These are phyloP conservation scores for Magallana gigas DNA, from an alignment of 1,140 invertebrate genomes.

Conservation along the genomic window DNA sequence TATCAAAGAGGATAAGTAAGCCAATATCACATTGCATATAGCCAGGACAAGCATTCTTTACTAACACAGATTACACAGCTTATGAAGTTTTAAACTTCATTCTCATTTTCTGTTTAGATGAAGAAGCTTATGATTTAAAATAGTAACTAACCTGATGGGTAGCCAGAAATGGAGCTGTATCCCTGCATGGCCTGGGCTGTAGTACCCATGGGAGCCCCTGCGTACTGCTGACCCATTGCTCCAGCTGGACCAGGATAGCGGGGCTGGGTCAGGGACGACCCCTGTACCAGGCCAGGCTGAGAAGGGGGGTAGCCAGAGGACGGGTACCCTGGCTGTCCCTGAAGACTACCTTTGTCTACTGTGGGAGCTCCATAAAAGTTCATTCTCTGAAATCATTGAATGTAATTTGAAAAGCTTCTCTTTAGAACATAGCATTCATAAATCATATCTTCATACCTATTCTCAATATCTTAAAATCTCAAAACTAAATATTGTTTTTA, in stretches of 20 bases:
- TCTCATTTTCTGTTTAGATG: too few species aligned
- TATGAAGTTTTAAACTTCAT: too few species aligned
- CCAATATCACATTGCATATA: too few species aligned
- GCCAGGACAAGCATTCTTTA: too few species aligned
- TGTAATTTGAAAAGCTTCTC: too few species aligned
- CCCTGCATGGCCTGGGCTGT: slow-evolving; percentile 32
- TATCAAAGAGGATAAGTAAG: too few species aligned
- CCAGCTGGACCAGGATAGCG: slow-evolving; percentile 5
- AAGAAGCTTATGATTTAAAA: too few species aligned
- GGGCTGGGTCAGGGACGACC: slow-evolving; percentile 12
- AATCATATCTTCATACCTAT: too few species aligned
- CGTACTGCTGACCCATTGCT: slow-evolving; percentile 28
- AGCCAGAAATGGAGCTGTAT: background rate
- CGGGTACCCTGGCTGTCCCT: slow-evolving; percentile 34
- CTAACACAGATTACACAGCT: too few species aligned
- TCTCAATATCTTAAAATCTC: too few species aligned
- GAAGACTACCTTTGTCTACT: slow-evolving; percentile 34
- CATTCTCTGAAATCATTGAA: slow-evolving; percentile 19
- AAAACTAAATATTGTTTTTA: too few species aligned
- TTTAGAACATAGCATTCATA: too few species aligned
- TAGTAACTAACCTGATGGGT: background rate
- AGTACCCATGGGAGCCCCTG: slow-evolving; percentile 24
- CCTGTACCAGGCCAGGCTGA: slow-evolving; percentile 25
- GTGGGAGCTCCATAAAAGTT: slow-evolving; percentile 47
- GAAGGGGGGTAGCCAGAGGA: slow-evolving; percentile 39